phyloP scores from a whole-genome alignment of 2,113 vertebrate species.

The Eleginops maclovinus region DNA sequence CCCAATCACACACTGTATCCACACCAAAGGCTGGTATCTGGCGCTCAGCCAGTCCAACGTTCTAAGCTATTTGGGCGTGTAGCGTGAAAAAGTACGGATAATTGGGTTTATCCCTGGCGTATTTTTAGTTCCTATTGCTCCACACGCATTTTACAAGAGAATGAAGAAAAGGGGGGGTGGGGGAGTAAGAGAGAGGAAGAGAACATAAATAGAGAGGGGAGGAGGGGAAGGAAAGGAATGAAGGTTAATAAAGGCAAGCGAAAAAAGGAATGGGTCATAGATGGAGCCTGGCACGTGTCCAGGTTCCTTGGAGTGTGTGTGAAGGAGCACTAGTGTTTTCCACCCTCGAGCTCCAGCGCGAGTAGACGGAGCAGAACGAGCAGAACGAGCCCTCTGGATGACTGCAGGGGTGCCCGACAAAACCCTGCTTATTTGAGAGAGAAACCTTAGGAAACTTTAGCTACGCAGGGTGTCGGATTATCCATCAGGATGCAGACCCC shows the following conservation, averaged over 20 bases:
- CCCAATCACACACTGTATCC: conserved; percentile 16
- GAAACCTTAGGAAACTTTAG: conserved; percentile 34
- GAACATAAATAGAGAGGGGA: conserved; percentile 15
- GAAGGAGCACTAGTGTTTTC: conserved; percentile 36
- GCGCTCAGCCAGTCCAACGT: conserved; percentile 42
- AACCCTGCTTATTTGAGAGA: conserved; percentile 47
- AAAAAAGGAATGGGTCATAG: conserved; percentile 18
- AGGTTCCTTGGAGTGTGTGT: conserved; percentile 47
- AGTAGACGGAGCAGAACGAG: conserved; percentile 55
- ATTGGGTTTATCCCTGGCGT: conserved; percentile 63
- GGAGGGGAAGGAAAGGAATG: neutral
- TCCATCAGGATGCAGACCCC: conserved; percentile 17
- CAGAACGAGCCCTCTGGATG: conserved; percentile 43
- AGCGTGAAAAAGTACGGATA: conserved; percentile 67
- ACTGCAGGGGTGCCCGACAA: conserved; percentile 31
- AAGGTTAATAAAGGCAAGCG: conserved; percentile 30
- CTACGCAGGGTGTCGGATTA: conserved; percentile 17
- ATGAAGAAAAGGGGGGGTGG: neutral
- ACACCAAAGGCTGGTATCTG: conserved; percentile 33
- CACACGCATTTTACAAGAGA: conserved; percentile 59
- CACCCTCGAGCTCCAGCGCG: conserved; percentile 22
- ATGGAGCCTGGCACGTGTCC: conserved; percentile 44
- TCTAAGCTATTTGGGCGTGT: conserved; percentile 53
- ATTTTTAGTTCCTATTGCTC: conserved; percentile 68
- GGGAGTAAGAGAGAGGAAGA: neutral